Percentiles rank a stretch among this genome's conserved stretches.
Evolutionary conservation across 2,888 invertebrate species (phyloP).

Genomic region (Xylota segnis): DNA sequence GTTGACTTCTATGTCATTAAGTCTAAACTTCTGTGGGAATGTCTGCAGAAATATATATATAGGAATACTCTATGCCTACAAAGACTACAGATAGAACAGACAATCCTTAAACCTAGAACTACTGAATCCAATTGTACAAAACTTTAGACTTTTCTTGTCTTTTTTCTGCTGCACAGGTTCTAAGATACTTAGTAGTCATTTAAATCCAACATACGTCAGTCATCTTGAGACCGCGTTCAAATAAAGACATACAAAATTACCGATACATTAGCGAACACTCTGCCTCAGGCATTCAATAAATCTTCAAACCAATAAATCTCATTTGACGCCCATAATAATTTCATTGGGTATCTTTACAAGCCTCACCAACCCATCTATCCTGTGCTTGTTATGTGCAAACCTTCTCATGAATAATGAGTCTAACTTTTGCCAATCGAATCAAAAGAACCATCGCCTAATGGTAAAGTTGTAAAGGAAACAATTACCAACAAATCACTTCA

Average conservation of each 20-base stretch:
- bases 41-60: no score
- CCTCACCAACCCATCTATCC: constrained; percentile 20
- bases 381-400: constrained; percentile 27
- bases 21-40: no score
- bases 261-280: constrained; percentile 33
- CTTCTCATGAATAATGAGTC: constrained; percentile 57
- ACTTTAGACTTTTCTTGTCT: no score
- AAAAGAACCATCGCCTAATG: constrained; percentile 49
- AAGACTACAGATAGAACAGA: no score
- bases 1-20: no score
- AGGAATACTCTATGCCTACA: no score
- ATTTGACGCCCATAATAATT: constrained; percentile 66
- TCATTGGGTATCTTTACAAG: constrained; percentile 50
- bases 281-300: constrained; percentile 42
- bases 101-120: no score
- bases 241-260: constrained; percentile 48
- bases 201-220: background rate
- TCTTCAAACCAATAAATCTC: constrained; percentile 61
- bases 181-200: background rate
- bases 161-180: no score
- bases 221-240: constrained; percentile 13
- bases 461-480: constrained; percentile 61
- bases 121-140: no score
- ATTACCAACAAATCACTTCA: constrained; percentile 74
- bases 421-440: constrained; percentile 65